Evolutionary conservation across 2,888 invertebrate genomes (phyloP), one percentile per base, ranked within the genome.

Genomic region (Drosophila algonquin): DNA sequence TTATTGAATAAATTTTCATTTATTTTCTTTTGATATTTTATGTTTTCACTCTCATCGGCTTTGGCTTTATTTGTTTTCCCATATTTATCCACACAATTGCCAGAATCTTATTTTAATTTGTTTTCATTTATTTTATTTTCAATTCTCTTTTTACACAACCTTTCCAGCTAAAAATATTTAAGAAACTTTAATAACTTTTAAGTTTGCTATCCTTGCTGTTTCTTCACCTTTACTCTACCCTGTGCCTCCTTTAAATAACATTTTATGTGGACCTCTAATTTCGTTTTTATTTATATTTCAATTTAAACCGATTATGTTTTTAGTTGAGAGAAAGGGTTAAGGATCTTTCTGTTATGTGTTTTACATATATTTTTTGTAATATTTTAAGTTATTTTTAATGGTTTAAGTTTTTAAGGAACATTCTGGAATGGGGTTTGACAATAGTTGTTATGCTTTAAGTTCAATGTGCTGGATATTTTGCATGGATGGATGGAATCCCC

Each of bases 91-190:
- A 51, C 32, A 30, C 56, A 55, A 35, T 24, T 63, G 32, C 48
- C 12, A 58, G 50, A 47, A 57, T 35, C 48, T 9, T 56, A 45
- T 64, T 55, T 54, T 61, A 54, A 61, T 48, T 73, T 62, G 32
- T 44, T 59, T 48, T 53, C 32, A 54, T 58, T 60, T 73, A 63
- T 50, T 65, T 54, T 65, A 62, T 55, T 74, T 75, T 48, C n/a
- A 53, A 53, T 64, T 74, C 74, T 75, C 64, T 68, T 61, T 56
- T 59, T 48, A 70, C 53, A 70, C 27, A n/a, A 44, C 59, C 14
- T 48, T 67, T 67, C 14, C 53, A 69, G 68, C 70, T 53, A 12
- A 69, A 69, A 70, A 44, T 69, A 69, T 69, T 59, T 69, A 69
- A 69, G 70, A 69, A 40, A 40, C 7, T n/a, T 40, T 14, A 40